Evolutionary conservation across 1,140 invertebrate genomes (phyloP), one percentile per base, ranked within the genome.

Genomic region (Macrostomum lignano): DNA sequence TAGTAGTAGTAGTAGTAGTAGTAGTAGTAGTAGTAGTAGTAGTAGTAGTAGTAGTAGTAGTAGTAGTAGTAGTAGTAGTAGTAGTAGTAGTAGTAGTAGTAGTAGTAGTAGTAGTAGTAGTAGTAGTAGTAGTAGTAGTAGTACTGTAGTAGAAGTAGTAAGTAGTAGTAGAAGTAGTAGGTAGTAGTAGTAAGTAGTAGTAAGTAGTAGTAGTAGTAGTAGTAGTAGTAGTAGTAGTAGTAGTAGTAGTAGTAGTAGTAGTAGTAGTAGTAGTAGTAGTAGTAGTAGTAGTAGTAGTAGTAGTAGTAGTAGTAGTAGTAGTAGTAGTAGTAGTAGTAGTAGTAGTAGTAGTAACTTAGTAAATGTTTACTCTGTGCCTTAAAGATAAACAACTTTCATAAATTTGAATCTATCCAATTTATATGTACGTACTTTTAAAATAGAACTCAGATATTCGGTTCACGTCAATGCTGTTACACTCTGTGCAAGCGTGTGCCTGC

Each of bases 321-420:
- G 15, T 24, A 33, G 15, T 24, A 33, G 15, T 24, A 7, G 20
- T 31, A 36, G 6, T 19, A 35, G 9, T 22, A 36, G 13, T 22
- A 36, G 26, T 22, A 35, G 25, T 22, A 31, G 19, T 13, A 19
- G n/a, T n/a, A n/a, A n/a, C n/a, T n/a, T n/a, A n/a, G n/a, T n/a
- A n/a, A n/a, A n/a, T n/a, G n/a, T n/a, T n/a, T n/a, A n/a, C n/a
- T n/a, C n/a, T n/a, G n/a, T n/a, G n/a, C n/a, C n/a, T n/a, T n/a
- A n/a, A n/a, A n/a, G n/a, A n/a, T n/a, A n/a, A n/a, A n/a, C n/a
- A n/a, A n/a, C n/a, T n/a, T n/a, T n/a, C n/a, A n/a, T n/a, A n/a
- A n/a, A n/a, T n/a, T n/a, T n/a, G n/a, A n/a, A n/a, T n/a, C n/a
- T n/a, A n/a, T n/a, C n/a, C n/a, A n/a, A n/a, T n/a, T n/a, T n/a